Evolutionary conservation across 2,888 invertebrate species (phyloP), one percentile per base, ranked within the genome.

Genomic region (Mimas tiliae): DNA sequence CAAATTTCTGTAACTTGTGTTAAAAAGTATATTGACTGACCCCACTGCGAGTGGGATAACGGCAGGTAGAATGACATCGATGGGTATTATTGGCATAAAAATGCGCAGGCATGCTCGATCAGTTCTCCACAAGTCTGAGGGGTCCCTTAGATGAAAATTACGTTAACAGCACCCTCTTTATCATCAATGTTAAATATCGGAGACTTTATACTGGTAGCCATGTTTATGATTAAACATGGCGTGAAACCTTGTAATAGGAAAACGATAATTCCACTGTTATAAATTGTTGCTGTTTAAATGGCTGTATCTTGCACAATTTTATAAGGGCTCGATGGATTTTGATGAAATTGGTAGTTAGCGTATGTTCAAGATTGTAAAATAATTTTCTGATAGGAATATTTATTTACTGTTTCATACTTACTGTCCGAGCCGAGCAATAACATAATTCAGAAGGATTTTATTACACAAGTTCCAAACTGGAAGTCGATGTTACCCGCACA

Each of bases 111-210:
- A 45, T 4, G 45, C 1, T 1, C 14, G 45, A 45, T 1, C 14
- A 11, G 1, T 14, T 45, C 11, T 45, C 12, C 14, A 14, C 45
- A 11, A 12, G 14, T 45, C 45, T 14, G 45, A 7, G 14, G 9
- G 8, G 11, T 12, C 45, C 45, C 11, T 45, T 42, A 42, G 42
- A 58, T 70, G 70, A 72, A 73, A 75, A 75, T 74, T 73, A 71
- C 70, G 69, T 71, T 68, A 71, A 70, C 62, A 68, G 67, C 65
- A 52, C 48, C 52, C 69, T 62, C 42, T 65, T 69, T 63, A 63
- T 62, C 52, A 64, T 58, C 38, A 38, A 58, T 11, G 58, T 12
- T 38, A 55, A 38, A 9, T n/a, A 55, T 34, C 9, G 11, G 27
- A 52, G 33, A 58, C 38, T 33, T 33, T 64, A 19, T 51, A 34